Evolutionary conservation across 2,113 vertebrate species (phyloP), one percentile per base, ranked within the genome.

Genomic region (Callipepla squamata): DNA sequence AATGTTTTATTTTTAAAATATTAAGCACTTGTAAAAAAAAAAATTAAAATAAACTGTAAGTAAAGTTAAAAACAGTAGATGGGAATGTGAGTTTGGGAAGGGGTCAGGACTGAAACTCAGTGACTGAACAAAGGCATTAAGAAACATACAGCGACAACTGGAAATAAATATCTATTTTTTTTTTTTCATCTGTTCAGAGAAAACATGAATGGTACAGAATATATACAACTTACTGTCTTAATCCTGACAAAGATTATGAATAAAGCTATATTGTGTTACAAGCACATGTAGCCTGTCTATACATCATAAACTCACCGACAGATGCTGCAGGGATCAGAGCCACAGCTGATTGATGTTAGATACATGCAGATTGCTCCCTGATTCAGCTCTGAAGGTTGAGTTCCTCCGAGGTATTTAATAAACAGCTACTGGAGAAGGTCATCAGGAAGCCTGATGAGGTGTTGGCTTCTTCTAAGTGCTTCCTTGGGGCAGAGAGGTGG

Each of bases 311-410:
- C 21, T 11, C 6, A 0, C 1, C 10, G 25, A 8, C 32, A 22
- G 57, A 45, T 47, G 34, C 13, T 3, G 50, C 30, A 14, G 66
- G 34, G 69, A 34, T 85, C 9, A 34, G 66, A 87, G 62, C 47
- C 66, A 1, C 40, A 2, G 0, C 10, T 4, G 68, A 13, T 3
- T 38, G 0, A 1, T 1, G 7, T 7, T 11, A 5, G 19, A 1
- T 0, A 13, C 48, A 9, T 4, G 55, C 61, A 82, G 40, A 7
- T 34, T 2, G 2, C 67, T 63, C 48, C 30, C 51, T 6, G 25
- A 14, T 50, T 45, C 47, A 38, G 26, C 47, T 30, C 59, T 13
- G 45, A 83, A 86, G 61, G 83, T 48, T 83, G 66, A 48, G 68
- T 47, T 63, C 66, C 42, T 17, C 14, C 28, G 53, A 72, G 38